phyloP scores from a whole-genome alignment of 2,888 invertebrate genomes.

The Acanthoscelides obtectus region DNA sequence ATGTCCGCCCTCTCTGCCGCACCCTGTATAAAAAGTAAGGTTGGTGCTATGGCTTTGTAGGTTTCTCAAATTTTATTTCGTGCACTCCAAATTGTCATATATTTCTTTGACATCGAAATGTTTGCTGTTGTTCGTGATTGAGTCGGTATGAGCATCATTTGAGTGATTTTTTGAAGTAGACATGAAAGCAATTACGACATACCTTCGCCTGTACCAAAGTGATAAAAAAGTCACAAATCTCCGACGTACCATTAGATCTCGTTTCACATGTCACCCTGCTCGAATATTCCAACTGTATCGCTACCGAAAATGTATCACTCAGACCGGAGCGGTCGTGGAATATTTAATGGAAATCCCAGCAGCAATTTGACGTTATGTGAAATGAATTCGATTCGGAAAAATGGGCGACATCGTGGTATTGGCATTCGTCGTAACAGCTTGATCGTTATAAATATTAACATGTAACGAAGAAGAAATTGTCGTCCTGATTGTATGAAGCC shows the following conservation, averaged over 20 bases:
- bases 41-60: too few species aligned
- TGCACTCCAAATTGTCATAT: too few species aligned
- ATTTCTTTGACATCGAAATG: too few species aligned
- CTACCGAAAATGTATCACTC: background rate
- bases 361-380: background rate
- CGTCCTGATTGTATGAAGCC: background rate
- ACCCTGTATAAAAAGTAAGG: too few species aligned
- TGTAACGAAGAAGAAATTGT: background rate
- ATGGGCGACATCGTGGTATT: background rate
- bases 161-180: too few species aligned
- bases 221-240: too few species aligned
- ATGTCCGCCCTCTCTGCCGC: too few species aligned
- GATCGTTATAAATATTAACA: background rate
- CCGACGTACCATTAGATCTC: background rate
- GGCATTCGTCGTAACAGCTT: background rate
- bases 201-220: too few species aligned
- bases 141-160: too few species aligned
- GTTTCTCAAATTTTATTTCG: too few species aligned
- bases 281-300: background rate
- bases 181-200: too few species aligned
- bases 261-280: background rate
- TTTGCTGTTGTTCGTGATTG: too few species aligned
- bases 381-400: background rate
- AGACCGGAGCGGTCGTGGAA: background rate
- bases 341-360: background rate